Conservation (phyloP, 2,888 invertebrate genomes). For the Andrena haemorrhoa region DNA sequence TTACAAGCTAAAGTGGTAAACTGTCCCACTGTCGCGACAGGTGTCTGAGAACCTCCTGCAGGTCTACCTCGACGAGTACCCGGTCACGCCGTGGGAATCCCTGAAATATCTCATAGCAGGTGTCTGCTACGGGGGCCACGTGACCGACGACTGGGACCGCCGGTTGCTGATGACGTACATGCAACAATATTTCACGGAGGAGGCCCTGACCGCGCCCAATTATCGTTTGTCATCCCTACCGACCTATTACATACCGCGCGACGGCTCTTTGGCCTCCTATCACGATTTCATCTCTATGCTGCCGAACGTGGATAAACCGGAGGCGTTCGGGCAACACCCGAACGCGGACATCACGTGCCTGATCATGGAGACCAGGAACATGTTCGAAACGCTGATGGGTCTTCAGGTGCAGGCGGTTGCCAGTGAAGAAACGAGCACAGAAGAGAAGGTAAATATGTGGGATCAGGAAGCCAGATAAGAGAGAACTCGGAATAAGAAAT, state of each 20-base stretch:
- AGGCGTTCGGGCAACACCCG: conserved; percentile 95
- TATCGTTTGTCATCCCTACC: conserved; percentile 91
- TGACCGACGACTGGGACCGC: conserved; percentile 91
- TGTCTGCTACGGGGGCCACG: conserved; percentile 95
- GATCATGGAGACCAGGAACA: conserved; percentile 91
- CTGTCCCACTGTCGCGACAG: conserved; percentile 80
- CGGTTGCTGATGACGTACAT: conserved; percentile 93
- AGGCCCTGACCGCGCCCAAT: conserved; percentile 88
- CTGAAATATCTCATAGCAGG: conserved; percentile 94
- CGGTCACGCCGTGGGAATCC: conserved; percentile 95
- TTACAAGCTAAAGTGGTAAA: neutral
- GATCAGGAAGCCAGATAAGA: too few species aligned
- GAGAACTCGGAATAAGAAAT: too few species aligned
- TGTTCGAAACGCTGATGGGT: conserved; percentile 92
- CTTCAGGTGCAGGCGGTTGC: conserved; percentile 89
- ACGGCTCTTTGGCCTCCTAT: conserved; percentile 93
- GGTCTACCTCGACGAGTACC: conserved; percentile 93
- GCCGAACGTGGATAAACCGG: conserved; percentile 92
- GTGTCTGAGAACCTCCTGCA: conserved; percentile 93
- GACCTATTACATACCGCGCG: conserved; percentile 93
- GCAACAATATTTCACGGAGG: conserved; percentile 92
- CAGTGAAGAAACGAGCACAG: conserved; percentile 88
- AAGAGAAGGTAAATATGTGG: conserved; percentile 88
- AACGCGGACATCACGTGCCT: conserved; percentile 95
- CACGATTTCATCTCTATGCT: conserved; percentile 92